Evolutionary conservation across 2,888 invertebrate genomes (phyloP).

Genomic region (Chaitophorus viminalis): DNA sequence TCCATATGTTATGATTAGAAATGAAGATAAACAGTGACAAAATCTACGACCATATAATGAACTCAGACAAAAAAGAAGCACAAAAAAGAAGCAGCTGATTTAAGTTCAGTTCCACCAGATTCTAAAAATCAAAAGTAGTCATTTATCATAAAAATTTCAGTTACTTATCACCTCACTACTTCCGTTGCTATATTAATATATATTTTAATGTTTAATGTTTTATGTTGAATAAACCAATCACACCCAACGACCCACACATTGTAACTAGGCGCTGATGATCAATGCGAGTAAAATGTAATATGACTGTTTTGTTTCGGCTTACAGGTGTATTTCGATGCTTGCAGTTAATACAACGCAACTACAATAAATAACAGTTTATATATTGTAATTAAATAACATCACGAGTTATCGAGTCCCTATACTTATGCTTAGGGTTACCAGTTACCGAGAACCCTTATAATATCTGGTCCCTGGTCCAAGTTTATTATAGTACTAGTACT

Average conservation of each 20-base stretch:
- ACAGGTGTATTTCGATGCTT: background rate
- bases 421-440: background rate
- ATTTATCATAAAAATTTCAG: too few species aligned
- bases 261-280: background rate
- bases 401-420: background rate
- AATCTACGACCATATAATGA: too few species aligned
- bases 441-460: background rate
- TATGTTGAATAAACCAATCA: too few species aligned
- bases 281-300: background rate
- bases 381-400: background rate
- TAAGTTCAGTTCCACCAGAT: too few species aligned
- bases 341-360: background rate
- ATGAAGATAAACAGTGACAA: too few species aligned
- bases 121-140: too few species aligned
- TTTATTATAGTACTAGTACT: background rate
- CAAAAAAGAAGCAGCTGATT: too few species aligned
- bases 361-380: background rate
- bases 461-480: background rate
- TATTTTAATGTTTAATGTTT: too few species aligned
- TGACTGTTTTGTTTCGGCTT: background rate
- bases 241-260: background rate
- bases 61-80: too few species aligned
- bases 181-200: too few species aligned
- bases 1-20: too few species aligned
- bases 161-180: too few species aligned